Evolutionary conservation across 2,113 vertebrate species (phyloP), one percentile per base, ranked within the genome.

Genomic region (Hucho hucho): DNA sequence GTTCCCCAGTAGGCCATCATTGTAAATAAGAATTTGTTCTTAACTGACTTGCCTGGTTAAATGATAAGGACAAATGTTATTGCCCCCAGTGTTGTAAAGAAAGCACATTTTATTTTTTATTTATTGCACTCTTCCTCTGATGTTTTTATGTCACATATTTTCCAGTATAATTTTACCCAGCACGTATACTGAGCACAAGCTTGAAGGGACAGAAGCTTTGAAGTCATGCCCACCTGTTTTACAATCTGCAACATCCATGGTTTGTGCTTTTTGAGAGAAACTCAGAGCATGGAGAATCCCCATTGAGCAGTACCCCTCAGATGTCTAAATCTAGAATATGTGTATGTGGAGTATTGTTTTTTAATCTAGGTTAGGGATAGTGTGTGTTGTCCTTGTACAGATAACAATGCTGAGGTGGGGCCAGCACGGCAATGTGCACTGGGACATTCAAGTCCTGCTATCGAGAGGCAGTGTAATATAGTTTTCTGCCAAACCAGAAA

Each of bases 401-500:
- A 63, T 53, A 75, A 84, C 80, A 84, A 87, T 81, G 74, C 84
- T 49, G 13, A 14, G 47, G 3, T 68, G 81, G 81, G 86, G 77
- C 68, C 77, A 66, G 56, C 64, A 75, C 81, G 86, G 89, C 86
- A 88, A 86, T 83, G 58, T 82, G 86, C 73, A 75, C 83, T 56
- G 72, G 80, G 79, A 89, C 79, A 81, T 82, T 80, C 89, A 91
- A 93, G 89, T 88, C 72, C 84, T 89, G 81, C 82, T 79, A 87
- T 84, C 32, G 28, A 64, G 80, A 88, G 69, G 80, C 88, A 71
- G 91, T 88, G 91, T 91, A 89, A 94, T 92, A 91, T 91, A 83
- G 83, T 91, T 92, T 93, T 92, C 89, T 82, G 70, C 88, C 84
- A 91, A 91, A 89, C 89, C 90, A 91, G 86, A 89, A 91, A 91